These are phyloP conservation scores for Catagonus wagneri DNA, from an alignment of 2,113 vertebrate species.

Conservation along the genomic window DNA sequence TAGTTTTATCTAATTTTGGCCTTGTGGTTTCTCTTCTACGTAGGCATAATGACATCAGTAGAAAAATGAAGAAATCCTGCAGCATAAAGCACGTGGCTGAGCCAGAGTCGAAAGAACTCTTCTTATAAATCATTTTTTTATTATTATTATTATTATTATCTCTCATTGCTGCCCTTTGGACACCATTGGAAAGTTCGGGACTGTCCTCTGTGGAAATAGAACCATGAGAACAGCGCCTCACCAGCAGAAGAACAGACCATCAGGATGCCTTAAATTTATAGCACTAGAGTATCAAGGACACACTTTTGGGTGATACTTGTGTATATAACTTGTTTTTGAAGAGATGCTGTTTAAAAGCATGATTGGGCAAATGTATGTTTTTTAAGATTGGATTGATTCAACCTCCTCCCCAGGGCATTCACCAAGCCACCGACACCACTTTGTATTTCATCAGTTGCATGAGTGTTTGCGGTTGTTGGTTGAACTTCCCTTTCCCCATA, in stretches of 20 bases:
- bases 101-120: conserved; percentile 88
- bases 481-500: conserved; percentile 78
- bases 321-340: conserved; percentile 85
- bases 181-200: conserved; percentile 77
- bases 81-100: conserved; percentile 84
- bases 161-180: conserved; percentile 73
- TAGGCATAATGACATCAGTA: conserved; percentile 86
- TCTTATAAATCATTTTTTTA: conserved; percentile 85
- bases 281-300: conserved; percentile 80
- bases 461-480: conserved; percentile 81
- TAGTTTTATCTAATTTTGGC: conserved; percentile 78
- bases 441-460: conserved; percentile 85
- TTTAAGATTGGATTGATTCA: conserved; percentile 75
- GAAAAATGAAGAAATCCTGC: conserved; percentile 80
- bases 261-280: conserved; percentile 90
- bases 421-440: conserved; percentile 72
- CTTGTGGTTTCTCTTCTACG: conserved; percentile 75
- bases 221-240: conserved; percentile 79
- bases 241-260: conserved; percentile 86
- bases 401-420: conserved; percentile 65
- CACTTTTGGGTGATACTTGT: conserved; percentile 83
- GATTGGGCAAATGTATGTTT: conserved; percentile 76
- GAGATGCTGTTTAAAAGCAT: conserved; percentile 84
- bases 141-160: conserved; percentile 61
- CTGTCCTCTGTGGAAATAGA: conserved; percentile 71